Conservation (phyloP, 2,797 vertebrate species). For the Psittacula echo region DNA sequence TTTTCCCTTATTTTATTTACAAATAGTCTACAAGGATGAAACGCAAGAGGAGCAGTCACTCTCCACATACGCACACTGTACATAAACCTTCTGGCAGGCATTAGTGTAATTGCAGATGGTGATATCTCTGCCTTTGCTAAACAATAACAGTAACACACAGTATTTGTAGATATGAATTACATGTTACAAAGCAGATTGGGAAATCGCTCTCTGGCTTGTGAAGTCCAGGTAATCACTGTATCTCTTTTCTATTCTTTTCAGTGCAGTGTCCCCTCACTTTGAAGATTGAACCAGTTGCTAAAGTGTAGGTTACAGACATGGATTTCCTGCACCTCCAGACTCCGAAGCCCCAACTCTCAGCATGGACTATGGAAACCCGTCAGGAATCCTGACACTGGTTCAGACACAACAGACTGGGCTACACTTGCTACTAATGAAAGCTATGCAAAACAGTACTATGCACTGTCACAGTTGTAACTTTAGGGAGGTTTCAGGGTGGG, state of each 20-base stretch:
- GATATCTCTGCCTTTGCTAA: background rate
- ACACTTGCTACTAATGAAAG: rapidly evolving
- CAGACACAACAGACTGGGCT: background rate
- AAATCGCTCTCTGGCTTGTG: background rate
- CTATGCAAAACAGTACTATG: rapidly evolving
- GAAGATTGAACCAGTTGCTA: background rate
- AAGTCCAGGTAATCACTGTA: background rate
- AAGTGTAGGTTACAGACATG: background rate
- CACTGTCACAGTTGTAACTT: rapidly evolving
- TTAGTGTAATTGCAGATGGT: background rate
- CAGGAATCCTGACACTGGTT: background rate
- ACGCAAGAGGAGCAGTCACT: background rate
- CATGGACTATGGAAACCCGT: rapidly evolving
- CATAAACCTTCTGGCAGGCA: background rate
- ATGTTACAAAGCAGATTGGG: rapidly evolving
- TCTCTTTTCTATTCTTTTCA: background rate
- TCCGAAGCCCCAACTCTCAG: rapidly evolving
- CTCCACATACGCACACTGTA: too few relatives aligned
- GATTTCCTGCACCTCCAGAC: background rate
- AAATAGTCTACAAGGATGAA: background rate
- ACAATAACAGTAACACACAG: background rate
- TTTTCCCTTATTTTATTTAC: background rate
- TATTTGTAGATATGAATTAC: background rate
- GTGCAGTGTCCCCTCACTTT: too few relatives aligned
- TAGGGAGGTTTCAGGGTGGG: background rate